phyloP scores from a whole-genome alignment of 2,888 invertebrate species.

The Agrilus cyanescens region DNA sequence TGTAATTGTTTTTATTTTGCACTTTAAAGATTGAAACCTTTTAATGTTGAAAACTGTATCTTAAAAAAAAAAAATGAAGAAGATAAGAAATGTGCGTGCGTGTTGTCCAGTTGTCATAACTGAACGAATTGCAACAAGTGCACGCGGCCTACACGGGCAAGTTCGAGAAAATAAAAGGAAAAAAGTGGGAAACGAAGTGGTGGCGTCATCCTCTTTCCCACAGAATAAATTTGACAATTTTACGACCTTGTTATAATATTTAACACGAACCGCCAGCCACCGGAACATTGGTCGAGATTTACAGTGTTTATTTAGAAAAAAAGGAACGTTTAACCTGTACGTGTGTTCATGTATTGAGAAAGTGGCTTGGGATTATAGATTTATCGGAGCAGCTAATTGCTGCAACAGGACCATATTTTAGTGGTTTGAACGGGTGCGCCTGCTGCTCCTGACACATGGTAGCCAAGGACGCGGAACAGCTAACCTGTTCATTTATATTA shows the following conservation, averaged over 20 bases:
- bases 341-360: background rate
- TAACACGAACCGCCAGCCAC: conserved; percentile 2
- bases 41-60: too few relatives aligned
- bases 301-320: background rate
- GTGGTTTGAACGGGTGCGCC: conserved; percentile 11
- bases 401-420: conserved; percentile 15
- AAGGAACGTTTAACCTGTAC: conserved; percentile 7
- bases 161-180: too few relatives aligned
- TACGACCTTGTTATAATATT: conserved; percentile 1
- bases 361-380: conserved; percentile 17
- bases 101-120: too few relatives aligned
- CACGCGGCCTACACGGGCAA: too few relatives aligned
- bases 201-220: background rate
- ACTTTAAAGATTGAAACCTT: too few relatives aligned
- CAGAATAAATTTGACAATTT: background rate
- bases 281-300: conserved; percentile 1
- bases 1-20: too few relatives aligned
- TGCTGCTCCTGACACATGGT: conserved; percentile 12
- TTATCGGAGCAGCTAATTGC: conserved; percentile 19
- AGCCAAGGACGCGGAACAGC: conserved; percentile 11
- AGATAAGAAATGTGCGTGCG: too few relatives aligned
- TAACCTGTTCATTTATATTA: background rate
- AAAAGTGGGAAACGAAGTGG: too few relatives aligned
- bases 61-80: too few relatives aligned
- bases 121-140: too few relatives aligned